A percentile compares a stretch with the other conserved stretches of the same genome.
phyloP scores from a whole-genome alignment of 2,888 invertebrate species.

The Luperina testacea region DNA sequence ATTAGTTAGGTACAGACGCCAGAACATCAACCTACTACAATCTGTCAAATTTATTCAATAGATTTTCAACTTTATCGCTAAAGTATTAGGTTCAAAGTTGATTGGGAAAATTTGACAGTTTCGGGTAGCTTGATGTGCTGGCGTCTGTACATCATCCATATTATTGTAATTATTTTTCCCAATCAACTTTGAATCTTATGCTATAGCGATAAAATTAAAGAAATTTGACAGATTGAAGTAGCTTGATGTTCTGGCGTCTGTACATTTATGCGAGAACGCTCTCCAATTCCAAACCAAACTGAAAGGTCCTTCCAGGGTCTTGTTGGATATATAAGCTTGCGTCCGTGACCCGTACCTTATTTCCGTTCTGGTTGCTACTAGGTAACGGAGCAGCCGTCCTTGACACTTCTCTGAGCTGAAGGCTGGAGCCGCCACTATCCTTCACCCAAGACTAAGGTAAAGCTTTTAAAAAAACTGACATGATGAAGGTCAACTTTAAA shows the following conservation, averaged over 20 bases:
- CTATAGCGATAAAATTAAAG: too few relatives aligned
- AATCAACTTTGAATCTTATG: too few relatives aligned
- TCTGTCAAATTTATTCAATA: too few relatives aligned
- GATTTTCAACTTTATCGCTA: too few relatives aligned
- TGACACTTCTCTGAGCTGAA: slow-evolving; percentile 19
- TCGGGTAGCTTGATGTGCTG: too few relatives aligned
- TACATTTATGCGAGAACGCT: not conserved
- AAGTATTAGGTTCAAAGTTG: too few relatives aligned
- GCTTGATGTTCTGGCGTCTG: too few relatives aligned
- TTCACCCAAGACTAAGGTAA: not conserved
- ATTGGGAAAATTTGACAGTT: too few relatives aligned
- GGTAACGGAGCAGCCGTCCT: not conserved
- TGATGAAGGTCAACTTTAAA: not conserved
- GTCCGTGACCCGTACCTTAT: slow-evolving; percentile 15
- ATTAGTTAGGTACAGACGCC: not conserved
- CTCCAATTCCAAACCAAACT: not conserved
- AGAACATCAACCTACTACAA: too few relatives aligned
- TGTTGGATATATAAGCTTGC: not conserved
- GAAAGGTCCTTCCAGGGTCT: slow-evolving; percentile 1
- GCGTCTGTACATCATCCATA: not conserved
- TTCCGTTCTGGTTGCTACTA: not conserved
- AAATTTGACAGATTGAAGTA: too few relatives aligned
- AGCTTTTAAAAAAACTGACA: not conserved
- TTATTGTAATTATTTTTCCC: not conserved
- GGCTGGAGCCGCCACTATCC: not conserved